Base-by-base conservation (phyloP, 2,797 vertebrate genomes). In the Novumbra hubbsi region DNA sequence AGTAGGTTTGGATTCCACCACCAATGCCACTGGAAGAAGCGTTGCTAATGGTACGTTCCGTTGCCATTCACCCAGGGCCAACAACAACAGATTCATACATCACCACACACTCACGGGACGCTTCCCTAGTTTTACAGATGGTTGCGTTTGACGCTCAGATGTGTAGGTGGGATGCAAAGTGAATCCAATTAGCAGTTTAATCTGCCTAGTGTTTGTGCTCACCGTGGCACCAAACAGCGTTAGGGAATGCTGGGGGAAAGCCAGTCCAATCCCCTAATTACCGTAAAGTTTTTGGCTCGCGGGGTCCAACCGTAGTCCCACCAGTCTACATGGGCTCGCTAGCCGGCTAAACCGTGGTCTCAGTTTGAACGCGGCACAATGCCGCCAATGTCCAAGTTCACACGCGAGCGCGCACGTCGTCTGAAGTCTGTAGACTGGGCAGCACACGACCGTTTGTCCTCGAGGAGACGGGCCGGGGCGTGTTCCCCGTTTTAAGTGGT, bases 401-500 rank as follows among this genome's bases (percentile, higher is more conserved):
- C 52, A n/a, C 52, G 8, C 52, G n/a, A 55, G 52, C 3, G 52
- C 7, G 19, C 52, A 55, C 8, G 21, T 21, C 4, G 4, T 4
- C 55, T 60, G 21, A 11, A 14, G 12, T 60, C 55, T 60, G 12
- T 24, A 9, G 19, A 60, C 3, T 60, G 8, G 12, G 19, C 12
- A 12, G 55, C 9, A 24, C 52, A 21, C 21, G 24, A 24, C 21
- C 11, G 11, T 60, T 11, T 60, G 24, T 60, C 55, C 9, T 12
- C n/a, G 11, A 60, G 3, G 55, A 24, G 55, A 24, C 24, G 24
- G 21, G 11, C 24, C 24, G 55, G 24, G 21, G 55, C 55, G 24
- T 62, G 69, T 3, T 74, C 70, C 48, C 34, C 15, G 74, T 62
- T 30, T 50, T 81, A 73, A 76, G 48, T 65, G 28, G 48, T 70